Percentiles rank a stretch among this genome's conserved stretches.
phyloP scores from a whole-genome alignment of 2,113 vertebrate species.

The Dunckerocampus dactyliophorus region DNA sequence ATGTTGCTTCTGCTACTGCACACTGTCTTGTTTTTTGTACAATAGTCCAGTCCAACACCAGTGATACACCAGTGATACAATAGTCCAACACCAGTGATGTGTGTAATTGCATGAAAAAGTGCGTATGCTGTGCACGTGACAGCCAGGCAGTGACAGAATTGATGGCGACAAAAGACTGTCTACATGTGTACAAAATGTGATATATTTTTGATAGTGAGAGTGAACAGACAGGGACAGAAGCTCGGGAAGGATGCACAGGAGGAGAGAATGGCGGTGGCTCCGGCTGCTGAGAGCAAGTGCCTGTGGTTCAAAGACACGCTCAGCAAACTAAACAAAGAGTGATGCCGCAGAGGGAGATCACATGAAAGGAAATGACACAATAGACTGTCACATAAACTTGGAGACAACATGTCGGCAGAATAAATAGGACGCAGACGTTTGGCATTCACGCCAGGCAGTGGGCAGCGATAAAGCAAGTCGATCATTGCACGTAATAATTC shows the following conservation, averaged over 20 bases:
- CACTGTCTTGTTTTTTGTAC: too few species aligned
- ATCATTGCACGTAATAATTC: background rate
- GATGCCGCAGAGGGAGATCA: slow-evolving; percentile 57
- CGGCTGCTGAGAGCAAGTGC: slow-evolving; percentile 62
- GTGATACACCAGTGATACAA: too few species aligned
- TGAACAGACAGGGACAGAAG: slow-evolving; percentile 35
- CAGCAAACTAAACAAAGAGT: slow-evolving; percentile 66
- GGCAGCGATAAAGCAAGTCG: slow-evolving; percentile 2
- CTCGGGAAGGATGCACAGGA: slow-evolving; percentile 43
- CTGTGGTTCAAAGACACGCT: slow-evolving; percentile 65
- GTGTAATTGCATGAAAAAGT: background rate
- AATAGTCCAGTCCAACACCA: too few species aligned
- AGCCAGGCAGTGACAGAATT: slow-evolving; percentile 33
- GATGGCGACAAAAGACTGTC: slow-evolving; percentile 45
- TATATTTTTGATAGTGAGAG: slow-evolving; percentile 21
- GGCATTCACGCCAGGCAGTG: slow-evolving; percentile 10
- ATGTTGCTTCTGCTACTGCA: too few species aligned
- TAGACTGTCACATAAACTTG: slow-evolving; percentile 63
- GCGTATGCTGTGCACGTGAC: slow-evolving; percentile 3
- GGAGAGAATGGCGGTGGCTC: slow-evolving; percentile 59
- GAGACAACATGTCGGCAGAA: slow-evolving; percentile 50
- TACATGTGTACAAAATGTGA: slow-evolving; percentile 16
- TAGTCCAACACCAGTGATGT: background rate
- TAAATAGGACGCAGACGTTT: slow-evolving; percentile 30
- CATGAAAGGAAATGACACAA: slow-evolving; percentile 60